phyloP scores from a whole-genome alignment of 2,113 vertebrate genomes.

The Piprites chloris region DNA sequence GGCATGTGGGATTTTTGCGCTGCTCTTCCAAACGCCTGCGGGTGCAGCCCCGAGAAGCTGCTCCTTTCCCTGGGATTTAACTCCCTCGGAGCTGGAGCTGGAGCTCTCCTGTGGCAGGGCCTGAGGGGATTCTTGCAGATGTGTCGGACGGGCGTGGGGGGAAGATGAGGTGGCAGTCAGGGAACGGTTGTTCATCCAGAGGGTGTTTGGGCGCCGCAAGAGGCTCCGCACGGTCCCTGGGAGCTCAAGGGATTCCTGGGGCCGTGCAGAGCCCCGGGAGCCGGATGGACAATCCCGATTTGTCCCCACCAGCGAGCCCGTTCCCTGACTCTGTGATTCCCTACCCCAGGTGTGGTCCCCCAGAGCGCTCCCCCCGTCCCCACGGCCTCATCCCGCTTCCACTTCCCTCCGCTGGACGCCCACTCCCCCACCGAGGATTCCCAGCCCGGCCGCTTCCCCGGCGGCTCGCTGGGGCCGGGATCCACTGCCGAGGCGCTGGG shows the following conservation, averaged over 20 bases:
- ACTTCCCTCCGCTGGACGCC: constrained; percentile 70
- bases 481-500: constrained; percentile 2
- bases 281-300: too few relatives aligned
- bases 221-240: too few relatives aligned
- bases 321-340: background rate
- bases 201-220: too few relatives aligned
- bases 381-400: constrained; percentile 76
- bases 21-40: background rate
- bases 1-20: background rate
- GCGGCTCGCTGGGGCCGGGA: background rate
- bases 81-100: background rate
- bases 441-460: constrained; percentile 44
- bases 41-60: background rate
- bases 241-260: too few relatives aligned
- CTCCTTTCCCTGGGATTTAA: background rate
- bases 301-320: too few relatives aligned
- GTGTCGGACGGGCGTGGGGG: too few relatives aligned
- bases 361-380: constrained; percentile 80
- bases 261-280: too few relatives aligned
- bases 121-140: too few relatives aligned
- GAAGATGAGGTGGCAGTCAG: too few relatives aligned
- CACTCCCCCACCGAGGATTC: constrained; percentile 67
- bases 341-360: constrained; percentile 67
- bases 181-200: background rate
- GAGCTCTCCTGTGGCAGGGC: too few relatives aligned